A percentile compares a stretch with the other conserved stretches of the same genome.
Evolutionary conservation across 2,113 vertebrate species (phyloP).

Genomic region (Sander vitreus): DNA sequence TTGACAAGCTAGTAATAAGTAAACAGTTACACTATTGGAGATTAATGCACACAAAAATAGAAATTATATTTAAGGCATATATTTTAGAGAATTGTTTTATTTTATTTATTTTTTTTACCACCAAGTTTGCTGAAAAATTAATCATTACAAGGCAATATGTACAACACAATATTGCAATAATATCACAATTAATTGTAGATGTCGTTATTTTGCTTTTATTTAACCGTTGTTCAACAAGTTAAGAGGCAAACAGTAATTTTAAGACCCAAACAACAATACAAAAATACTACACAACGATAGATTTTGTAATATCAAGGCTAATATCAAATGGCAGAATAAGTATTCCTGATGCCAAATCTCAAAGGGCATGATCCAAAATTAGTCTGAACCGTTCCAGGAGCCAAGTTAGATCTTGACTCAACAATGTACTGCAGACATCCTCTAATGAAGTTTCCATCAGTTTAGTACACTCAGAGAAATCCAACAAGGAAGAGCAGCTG

Average conservation of each 20-base stretch:
- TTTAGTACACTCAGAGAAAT: constrained; percentile 1
- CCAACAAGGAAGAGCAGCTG: background rate
- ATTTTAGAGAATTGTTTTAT: background rate
- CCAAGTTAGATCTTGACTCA: constrained; percentile 10
- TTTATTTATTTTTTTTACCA: too few relatives aligned
- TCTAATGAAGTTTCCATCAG: constrained; percentile 23
- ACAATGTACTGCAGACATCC: background rate
- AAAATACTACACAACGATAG: background rate
- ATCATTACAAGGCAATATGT: background rate
- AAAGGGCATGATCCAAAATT: constrained; percentile 36
- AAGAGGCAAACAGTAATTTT: background rate
- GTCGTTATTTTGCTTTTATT: background rate
- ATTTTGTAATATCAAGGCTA: background rate
- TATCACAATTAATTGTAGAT: background rate
- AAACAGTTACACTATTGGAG: background rate
- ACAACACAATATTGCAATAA: background rate
- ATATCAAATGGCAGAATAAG: background rate
- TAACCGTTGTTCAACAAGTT: background rate
- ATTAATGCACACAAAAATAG: background rate
- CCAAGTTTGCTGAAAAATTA: background rate
- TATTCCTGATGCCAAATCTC: constrained; percentile 1
- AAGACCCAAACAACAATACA: background rate
- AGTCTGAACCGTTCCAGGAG: background rate
- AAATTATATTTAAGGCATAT: background rate
- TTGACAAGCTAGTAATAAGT: background rate